Evolutionary conservation across 2,113 vertebrate species (phyloP).

Genomic region (Hippocampus comes): DNA sequence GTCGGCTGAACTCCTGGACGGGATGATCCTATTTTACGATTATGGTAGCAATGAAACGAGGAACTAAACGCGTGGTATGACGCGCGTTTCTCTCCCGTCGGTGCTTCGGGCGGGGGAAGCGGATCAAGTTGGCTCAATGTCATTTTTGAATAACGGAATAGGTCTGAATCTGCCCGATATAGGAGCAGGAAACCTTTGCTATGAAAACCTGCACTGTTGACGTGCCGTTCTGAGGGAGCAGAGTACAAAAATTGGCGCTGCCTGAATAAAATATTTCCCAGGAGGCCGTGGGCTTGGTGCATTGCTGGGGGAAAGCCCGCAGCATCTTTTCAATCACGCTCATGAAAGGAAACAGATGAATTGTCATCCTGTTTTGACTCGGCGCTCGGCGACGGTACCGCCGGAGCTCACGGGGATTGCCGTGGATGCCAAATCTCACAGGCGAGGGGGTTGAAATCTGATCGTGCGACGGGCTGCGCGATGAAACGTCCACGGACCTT

Average conservation of each 20-base stretch:
- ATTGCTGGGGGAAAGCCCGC: constrained; percentile 57
- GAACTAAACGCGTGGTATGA: neutral
- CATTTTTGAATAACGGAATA: neutral
- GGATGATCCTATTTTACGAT: neutral
- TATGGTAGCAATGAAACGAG: neutral
- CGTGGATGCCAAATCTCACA: constrained; percentile 3
- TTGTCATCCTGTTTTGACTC: constrained; percentile 43
- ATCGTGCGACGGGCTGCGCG: constrained; percentile 6
- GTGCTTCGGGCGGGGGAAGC: neutral
- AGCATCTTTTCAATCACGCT: constrained; percentile 61
- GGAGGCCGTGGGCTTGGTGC: constrained; percentile 50
- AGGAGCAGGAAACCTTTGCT: constrained; percentile 42
- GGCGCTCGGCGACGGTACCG: constrained; percentile 20
- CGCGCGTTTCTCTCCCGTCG: neutral
- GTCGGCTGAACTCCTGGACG: neutral
- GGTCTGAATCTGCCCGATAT: constrained; percentile 14
- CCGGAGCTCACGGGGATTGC: constrained; percentile 20
- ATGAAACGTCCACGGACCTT: neutral
- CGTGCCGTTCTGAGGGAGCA: constrained; percentile 18
- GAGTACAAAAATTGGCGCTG: constrained; percentile 51
- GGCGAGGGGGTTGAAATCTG: constrained; percentile 9
- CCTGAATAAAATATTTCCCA: constrained; percentile 70
- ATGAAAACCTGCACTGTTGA: constrained; percentile 44
- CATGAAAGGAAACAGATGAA: constrained; percentile 56
- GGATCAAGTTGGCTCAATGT: neutral